A percentile compares a stretch with the other conserved stretches of the same genome.
Evolutionary conservation across 2,888 invertebrate genomes (phyloP).

Genomic region (Rhopalosiphum nymphaeae): DNA sequence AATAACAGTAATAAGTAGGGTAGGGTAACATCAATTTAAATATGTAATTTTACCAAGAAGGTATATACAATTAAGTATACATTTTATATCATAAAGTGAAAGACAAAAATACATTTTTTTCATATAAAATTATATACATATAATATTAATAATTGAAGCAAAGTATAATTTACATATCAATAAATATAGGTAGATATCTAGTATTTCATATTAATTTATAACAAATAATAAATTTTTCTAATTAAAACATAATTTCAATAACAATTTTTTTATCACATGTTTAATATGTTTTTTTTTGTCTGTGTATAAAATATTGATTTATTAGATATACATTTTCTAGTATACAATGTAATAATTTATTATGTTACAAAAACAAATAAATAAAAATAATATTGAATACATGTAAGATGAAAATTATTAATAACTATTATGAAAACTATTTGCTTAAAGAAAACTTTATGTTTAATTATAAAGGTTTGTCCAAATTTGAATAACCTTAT

Average conservation of each 20-base stretch:
- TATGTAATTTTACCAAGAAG: neutral
- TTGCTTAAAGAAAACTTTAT: neutral
- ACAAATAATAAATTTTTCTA: constrained; percentile 45
- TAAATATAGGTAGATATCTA: constrained; percentile 51
- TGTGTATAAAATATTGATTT: neutral
- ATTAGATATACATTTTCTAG: neutral
- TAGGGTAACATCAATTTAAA: neutral
- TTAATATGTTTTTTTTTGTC: neutral
- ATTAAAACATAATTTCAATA: constrained; percentile 46
- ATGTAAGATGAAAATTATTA: neutral
- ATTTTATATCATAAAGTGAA: neutral
- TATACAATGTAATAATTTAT: neutral
- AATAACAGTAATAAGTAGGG: neutral
- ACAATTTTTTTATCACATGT: constrained; percentile 39
- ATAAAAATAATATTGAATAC: neutral
- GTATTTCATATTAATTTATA: constrained; percentile 42
- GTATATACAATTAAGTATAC: neutral
- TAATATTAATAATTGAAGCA: neutral
- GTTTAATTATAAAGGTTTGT: neutral
- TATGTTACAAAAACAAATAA: neutral
- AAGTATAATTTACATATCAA: constrained; percentile 36
- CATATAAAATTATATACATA: constrained; percentile 5
- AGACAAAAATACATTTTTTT: constrained; percentile 27
- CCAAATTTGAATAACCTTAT: neutral
- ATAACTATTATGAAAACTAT: neutral